These are phyloP conservation scores for Lingula anatina DNA, from an alignment of 2,888 invertebrate genomes.

Conservation along the genomic window DNA sequence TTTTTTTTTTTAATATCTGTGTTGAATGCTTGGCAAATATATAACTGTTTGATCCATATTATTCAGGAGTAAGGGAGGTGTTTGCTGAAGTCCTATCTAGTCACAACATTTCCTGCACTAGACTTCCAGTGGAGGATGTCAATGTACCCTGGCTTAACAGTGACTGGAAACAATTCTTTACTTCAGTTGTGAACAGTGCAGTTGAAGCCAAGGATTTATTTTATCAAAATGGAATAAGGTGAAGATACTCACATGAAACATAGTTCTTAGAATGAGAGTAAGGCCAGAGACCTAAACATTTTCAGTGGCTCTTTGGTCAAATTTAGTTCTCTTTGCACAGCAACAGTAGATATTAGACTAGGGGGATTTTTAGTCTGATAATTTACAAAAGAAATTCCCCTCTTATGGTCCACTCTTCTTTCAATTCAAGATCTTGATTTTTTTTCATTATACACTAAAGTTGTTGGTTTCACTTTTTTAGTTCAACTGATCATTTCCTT, in stretches of 20 bases:
- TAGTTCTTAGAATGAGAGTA: conserved; percentile 2
- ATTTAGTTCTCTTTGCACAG: too few relatives aligned
- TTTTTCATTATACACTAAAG: too few relatives aligned
- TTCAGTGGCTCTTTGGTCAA: too few relatives aligned
- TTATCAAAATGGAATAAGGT: conserved; percentile 17
- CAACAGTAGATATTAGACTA: too few relatives aligned
- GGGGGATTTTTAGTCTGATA: too few relatives aligned
- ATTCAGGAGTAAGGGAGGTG: conserved; percentile 15
- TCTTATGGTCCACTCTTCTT: too few relatives aligned
- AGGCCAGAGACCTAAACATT: background rate
- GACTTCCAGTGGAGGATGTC: too few relatives aligned
- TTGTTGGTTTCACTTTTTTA: conserved; percentile 10
- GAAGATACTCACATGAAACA: background rate
- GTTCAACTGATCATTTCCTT: conserved; percentile 28
- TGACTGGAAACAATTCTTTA: too few relatives aligned
- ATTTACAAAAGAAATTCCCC: too few relatives aligned
- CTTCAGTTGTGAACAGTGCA: conserved; percentile 12
- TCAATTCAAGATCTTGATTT: too few relatives aligned
- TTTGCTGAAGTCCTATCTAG: too few relatives aligned
- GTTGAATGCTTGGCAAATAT: conserved; percentile 20
- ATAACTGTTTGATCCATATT: conserved; percentile 24
- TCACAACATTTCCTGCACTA: conserved; percentile 11
- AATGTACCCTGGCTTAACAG: too few relatives aligned
- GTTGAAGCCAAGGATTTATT: conserved; percentile 11
- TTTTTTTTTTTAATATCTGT: conserved; percentile 20